Evolutionary conservation across 2,888 invertebrate genomes (phyloP).

Genomic region (Strigamia maritima): DNA sequence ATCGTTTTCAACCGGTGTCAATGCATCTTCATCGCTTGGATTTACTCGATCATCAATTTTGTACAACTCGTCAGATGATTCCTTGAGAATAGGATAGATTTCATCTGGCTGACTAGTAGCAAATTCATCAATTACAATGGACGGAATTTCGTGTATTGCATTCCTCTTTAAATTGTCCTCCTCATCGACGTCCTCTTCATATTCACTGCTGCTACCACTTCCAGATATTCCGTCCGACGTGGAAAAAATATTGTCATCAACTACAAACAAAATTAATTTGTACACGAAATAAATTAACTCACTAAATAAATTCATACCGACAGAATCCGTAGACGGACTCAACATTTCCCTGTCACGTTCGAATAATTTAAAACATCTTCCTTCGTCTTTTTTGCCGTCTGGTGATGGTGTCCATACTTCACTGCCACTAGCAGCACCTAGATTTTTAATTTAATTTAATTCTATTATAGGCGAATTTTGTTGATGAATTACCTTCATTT

Average conservation of each 20-base stretch:
- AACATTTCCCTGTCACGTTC: neutral
- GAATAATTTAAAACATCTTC: neutral
- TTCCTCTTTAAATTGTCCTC: constrained; percentile 61
- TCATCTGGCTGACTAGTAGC: constrained; percentile 39
- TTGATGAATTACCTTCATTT: constrained; percentile 40
- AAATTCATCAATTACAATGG: constrained; percentile 68
- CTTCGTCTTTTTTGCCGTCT: neutral
- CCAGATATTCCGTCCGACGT: neutral
- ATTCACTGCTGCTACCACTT: constrained; percentile 42
- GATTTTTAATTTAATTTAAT: neutral
- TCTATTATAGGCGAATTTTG: neutral
- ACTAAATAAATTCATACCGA: neutral
- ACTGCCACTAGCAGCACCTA: constrained; percentile 7
- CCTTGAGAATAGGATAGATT: neutral
- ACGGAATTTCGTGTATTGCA: constrained; percentile 72
- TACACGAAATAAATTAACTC: neutral
- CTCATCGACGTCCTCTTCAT: constrained; percentile 40
- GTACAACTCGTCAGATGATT: neutral
- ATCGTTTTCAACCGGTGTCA: neutral
- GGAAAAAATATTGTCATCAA: neutral
- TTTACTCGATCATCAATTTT: neutral
- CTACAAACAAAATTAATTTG: neutral
- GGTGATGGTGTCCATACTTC: neutral
- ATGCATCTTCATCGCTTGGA: neutral
- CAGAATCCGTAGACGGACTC: neutral